Base-by-base conservation (phyloP, 2,797 vertebrate species). In the Amblyopsis hoosieri region DNA sequence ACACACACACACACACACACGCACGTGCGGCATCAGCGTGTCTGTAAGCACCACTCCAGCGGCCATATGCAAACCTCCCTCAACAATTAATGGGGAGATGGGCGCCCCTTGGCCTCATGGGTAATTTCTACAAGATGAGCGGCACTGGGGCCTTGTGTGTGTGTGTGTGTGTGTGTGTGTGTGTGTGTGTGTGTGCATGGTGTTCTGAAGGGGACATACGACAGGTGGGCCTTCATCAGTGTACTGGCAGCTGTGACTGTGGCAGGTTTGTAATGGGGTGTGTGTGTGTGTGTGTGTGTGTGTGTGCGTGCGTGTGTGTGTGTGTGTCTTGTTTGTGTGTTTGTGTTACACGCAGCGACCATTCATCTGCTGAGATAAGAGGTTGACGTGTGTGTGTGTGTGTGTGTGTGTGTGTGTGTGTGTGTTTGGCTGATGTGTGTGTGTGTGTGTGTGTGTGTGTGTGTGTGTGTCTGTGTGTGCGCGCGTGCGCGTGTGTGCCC, bases 181-280 rank as follows among this genome's bases (percentile, higher is more conserved):
- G 50, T 63, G 67, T 67, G 62, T 57, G 63, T 51, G 54, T 37
- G 57, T 33, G 48, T 3, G 45, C 33, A 62, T 64, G 48, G n/a
- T 37, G 78, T 23, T 59, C 70, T 46, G 74, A 73, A 75, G 57
- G 66, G 76, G 76, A 84, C 70, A 77, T 84, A 88, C 88, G 91
- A 93, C 92, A 92, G 93, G 92, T 93, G 92, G 89, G 86, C 89
- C 87, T 93, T 93, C 91, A 91, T 93, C 91, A 92, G 88, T 74
- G 78, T 74, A 79, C 87, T 92, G 91, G 92, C 92, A 93, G 91
- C 92, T 92, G 93, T 89, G 90, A 87, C 89, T 88, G 91, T 83
- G 83, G 90, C 86, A 85, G 85, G 84, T 89, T 87, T 87, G 85
- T 89, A 87, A 90, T 89, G 82, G 84, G 82, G 76, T 84, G 63